Evolutionary conservation across 2,797 vertebrate genomes (phyloP).

Genomic region (Peromyscus nudipes): DNA sequence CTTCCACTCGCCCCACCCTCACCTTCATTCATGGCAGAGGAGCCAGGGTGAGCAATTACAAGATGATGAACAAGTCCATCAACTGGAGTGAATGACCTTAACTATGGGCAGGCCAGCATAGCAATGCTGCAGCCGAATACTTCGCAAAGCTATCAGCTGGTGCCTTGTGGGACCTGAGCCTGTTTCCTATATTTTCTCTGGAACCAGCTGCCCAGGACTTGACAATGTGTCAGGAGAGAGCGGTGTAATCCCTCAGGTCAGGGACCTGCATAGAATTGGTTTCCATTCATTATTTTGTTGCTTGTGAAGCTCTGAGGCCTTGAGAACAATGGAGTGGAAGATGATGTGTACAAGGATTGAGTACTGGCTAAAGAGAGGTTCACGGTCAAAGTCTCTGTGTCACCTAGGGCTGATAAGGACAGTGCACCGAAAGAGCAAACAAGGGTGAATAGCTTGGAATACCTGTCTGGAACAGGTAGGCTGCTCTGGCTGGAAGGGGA

Average conservation of each 20-base stretch:
- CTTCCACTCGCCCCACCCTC: not conserved
- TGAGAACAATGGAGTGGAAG: not conserved
- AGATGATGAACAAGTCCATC: not conserved
- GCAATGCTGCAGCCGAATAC: not conserved
- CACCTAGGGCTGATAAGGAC: not conserved
- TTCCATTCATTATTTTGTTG: conserved; percentile 45
- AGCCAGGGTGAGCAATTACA: conserved; percentile 73
- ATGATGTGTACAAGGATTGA: not conserved
- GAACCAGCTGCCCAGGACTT: not conserved
- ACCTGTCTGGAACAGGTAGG: not conserved
- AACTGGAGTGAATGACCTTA: not conserved
- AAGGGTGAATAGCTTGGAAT: not conserved
- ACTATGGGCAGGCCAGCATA: not conserved
- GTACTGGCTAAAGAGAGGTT: not conserved
- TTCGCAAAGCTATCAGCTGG: not conserved
- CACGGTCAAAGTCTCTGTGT: not conserved
- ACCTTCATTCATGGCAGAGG: conserved; percentile 71
- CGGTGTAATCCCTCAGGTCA: not conserved
- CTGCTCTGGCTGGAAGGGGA: not conserved
- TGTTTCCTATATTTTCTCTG: not conserved
- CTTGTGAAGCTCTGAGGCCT: not conserved
- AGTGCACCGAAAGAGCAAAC: not conserved
- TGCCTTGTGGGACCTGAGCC: not conserved
- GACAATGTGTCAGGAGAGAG: not conserved
- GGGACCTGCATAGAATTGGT: not conserved